Evolutionary conservation across 2,113 vertebrate genomes (phyloP).

Genomic region (Cairina moschata): DNA sequence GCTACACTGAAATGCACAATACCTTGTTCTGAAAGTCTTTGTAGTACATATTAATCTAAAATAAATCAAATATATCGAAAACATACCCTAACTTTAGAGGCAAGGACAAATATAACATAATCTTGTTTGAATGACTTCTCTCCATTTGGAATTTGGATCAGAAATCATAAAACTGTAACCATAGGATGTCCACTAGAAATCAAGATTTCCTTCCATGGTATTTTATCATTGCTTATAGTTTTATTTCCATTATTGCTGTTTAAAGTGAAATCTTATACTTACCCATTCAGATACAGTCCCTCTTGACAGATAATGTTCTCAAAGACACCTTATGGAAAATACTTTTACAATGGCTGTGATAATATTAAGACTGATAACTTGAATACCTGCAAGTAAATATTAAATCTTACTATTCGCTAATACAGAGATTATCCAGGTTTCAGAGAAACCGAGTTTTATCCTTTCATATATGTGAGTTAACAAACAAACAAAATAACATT

Average conservation of each 20-base stretch:
- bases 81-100: neutral
- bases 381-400: neutral
- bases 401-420: neutral
- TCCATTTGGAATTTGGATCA: neutral
- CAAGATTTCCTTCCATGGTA: neutral
- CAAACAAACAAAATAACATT: neutral
- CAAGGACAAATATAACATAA: neutral
- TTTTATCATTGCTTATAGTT: neutral
- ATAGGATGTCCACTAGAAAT: neutral
- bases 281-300: neutral
- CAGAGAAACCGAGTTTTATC: neutral
- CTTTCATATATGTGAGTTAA: neutral
- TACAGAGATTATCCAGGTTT: neutral
- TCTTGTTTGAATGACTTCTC: neutral
- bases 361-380: neutral
- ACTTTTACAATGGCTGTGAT: neutral
- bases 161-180: neutral
- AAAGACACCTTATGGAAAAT: neutral
- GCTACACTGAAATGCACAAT: neutral
- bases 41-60: neutral
- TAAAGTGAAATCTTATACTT: neutral
- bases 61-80: conserved; percentile 5
- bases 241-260: neutral
- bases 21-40: neutral
- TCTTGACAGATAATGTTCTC: neutral